Percentiles rank a stretch among this genome's conserved stretches.
These are phyloP conservation scores for Diarsia dahlii DNA, from an alignment of 2,888 invertebrate species.

Conservation along the genomic window DNA sequence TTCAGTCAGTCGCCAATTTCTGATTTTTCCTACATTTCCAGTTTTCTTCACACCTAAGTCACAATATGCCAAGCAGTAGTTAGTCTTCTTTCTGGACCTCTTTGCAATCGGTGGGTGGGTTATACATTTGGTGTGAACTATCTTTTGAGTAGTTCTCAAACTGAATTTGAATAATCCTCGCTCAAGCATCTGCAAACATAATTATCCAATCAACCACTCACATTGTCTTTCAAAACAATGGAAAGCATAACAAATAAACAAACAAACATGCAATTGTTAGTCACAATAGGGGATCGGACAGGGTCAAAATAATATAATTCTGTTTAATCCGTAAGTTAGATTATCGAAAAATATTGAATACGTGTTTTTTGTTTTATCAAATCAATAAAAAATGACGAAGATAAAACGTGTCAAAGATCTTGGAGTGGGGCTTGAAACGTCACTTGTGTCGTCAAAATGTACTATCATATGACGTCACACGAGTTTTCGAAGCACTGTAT, in stretches of 20 bases:
- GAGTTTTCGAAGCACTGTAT: too few species aligned
- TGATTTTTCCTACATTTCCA: background rate
- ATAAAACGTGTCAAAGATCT: too few species aligned
- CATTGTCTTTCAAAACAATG: slow-evolving; percentile 20
- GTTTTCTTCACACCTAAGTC: background rate
- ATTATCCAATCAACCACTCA: background rate
- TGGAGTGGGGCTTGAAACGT: too few species aligned
- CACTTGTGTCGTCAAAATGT: too few species aligned
- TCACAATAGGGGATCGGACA: too few species aligned
- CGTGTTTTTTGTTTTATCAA: too few species aligned
- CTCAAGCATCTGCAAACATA: background rate
- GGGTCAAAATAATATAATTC: too few species aligned
- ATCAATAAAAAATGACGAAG: too few species aligned
- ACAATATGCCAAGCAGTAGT: background rate
- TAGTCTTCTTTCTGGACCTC: background rate
- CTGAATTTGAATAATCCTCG: background rate
- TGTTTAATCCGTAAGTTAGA: too few species aligned
- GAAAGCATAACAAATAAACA: background rate
- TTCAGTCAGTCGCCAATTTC: background rate
- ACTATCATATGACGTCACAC: too few species aligned
- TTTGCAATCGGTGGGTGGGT: background rate
- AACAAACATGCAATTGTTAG: background rate
- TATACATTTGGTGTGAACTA: background rate
- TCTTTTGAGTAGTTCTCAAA: background rate
- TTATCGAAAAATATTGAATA: too few species aligned